Base-by-base conservation (phyloP, 2,113 vertebrate genomes). In the Hyaena hyaena region DNA sequence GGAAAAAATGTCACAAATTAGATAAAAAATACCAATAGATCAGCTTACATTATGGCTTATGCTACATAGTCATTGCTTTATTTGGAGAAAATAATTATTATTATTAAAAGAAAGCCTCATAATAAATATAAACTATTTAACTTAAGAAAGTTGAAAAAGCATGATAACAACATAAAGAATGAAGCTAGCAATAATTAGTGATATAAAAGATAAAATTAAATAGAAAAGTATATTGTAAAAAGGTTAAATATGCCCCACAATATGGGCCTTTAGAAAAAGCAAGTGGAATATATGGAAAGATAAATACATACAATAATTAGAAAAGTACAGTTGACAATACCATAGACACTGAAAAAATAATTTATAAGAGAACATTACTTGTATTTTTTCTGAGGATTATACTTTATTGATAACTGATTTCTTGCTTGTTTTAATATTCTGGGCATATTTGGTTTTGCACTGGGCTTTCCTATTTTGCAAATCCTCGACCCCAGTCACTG, bases 31-130 rank as follows among this genome's bases (percentile, higher is more conserved):
- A 71, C 4, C 24, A 68, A 88, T 77, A 68, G 80, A 84, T 82
- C n/a, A 84, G 45, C 12, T 63, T 92, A 63, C 10, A 87, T 90
- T 76, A 58, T 87, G 73, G 50, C 11, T 48, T 65, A 53, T 61
- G 16, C 79, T 58, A 88, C 69, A 65, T 31, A 66, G 26, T 24
- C 10, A 55, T 87, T 90, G 17, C 53, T 91, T 96, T 90, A 68
- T 90, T 84, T 43, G 80, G 87, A 82, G 58, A 96, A 90, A 93
- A 94, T 88, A 90, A 94, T 48, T 86, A 65, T 82, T 65, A 48
- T 35, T 80, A 58, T 50, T 89, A 71, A 87, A 82, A 76, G 58
- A 81, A 79, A 21, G 2, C 23, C 35, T 83, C 28, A 45, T 81
- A 76, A 79, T 90, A 88, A 95, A 93, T n/a, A 76, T 80, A 28